Base-by-base conservation (phyloP, 2,797 vertebrate genomes). In the Artibeus lituratus region DNA sequence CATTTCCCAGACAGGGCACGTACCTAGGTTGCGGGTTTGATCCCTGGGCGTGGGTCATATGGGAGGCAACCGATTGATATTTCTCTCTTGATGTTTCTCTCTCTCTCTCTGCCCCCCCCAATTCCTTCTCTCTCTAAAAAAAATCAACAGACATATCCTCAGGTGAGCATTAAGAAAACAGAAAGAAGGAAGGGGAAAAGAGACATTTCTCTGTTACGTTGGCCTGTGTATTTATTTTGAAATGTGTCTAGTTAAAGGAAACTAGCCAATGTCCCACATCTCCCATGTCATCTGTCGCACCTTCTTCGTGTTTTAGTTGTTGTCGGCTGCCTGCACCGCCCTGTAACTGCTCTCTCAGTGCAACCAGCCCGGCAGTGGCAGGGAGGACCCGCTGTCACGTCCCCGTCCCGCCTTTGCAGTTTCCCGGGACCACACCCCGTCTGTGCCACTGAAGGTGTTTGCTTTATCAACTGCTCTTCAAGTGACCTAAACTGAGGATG, bases 401-500 rank as follows among this genome's bases (percentile, higher is more conserved):
- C 15, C 26, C 22, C 24, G 9, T 18, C 12, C 35, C 35, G 2
- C 14, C 44, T 10, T 32, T 1, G 0, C 32, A 19, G 0, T 53
- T 81, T 62, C 67, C 49, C 5, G 16, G 14, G 22, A 65, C 70
- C 65, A 8, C 5, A 19, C 5, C 0, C 7, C 59, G 39, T 57
- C 39, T 22, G 18, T 12, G 24, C 21, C 7, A 8, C 3, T 49
- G n/a, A 87, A 83, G 87, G 26, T 3, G 21, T 35, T 62, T 24
- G 22, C 37, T 55, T 65, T 65, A 51, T 73, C 47, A 49, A 6
- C 62, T 57, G 42, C 26, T 83, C 42, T 72, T 91, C 53, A 83
- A 65, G 72, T 80, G 77, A 80, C 26, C 83, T 53, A 88, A 78
- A 44, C 44, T 37, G 65, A 91, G 55, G 32, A 84, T 35, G 62